These are phyloP conservation scores for Danio choprae DNA, from an alignment of 2,797 vertebrate species.

Conservation along the genomic window DNA sequence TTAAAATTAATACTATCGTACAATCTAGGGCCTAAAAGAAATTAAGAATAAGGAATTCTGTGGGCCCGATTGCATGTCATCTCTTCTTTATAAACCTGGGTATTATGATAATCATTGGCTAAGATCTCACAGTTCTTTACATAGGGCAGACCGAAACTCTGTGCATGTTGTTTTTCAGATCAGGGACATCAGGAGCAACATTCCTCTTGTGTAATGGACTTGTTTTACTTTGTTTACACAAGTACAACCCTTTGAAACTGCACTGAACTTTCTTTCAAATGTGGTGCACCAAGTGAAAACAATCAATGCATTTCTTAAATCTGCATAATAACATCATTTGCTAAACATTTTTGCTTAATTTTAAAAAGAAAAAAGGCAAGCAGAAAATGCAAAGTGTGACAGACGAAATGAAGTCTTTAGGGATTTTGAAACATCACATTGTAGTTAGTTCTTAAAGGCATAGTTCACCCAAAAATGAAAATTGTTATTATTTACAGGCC, in stretches of 20 bases:
- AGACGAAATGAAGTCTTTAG: background rate
- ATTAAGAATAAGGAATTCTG: constrained; percentile 6
- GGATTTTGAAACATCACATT: background rate
- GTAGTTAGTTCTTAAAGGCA: background rate
- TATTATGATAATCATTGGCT: constrained; percentile 64
- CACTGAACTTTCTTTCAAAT: constrained; percentile 10
- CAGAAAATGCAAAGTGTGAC: background rate
- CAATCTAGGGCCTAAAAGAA: background rate
- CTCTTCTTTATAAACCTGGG: constrained; percentile 38
- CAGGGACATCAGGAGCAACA: constrained; percentile 46
- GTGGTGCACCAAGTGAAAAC: constrained; percentile 8
- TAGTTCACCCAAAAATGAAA: too few relatives aligned
- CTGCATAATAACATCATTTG: background rate
- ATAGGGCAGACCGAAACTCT: constrained; percentile 67
- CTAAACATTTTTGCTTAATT: background rate
- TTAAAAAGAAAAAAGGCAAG: background rate
- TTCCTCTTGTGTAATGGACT: constrained; percentile 50
- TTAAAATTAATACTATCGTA: background rate
- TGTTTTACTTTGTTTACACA: constrained; percentile 42
- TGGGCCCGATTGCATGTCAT: background rate
- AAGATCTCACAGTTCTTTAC: constrained; percentile 69
- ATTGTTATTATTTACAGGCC: too few relatives aligned
- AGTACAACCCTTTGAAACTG: constrained; percentile 33
- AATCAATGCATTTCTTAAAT: background rate
- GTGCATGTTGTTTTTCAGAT: constrained; percentile 23